Base-by-base conservation (phyloP, 2,113 vertebrate genomes). In the Malurus elegans region DNA sequence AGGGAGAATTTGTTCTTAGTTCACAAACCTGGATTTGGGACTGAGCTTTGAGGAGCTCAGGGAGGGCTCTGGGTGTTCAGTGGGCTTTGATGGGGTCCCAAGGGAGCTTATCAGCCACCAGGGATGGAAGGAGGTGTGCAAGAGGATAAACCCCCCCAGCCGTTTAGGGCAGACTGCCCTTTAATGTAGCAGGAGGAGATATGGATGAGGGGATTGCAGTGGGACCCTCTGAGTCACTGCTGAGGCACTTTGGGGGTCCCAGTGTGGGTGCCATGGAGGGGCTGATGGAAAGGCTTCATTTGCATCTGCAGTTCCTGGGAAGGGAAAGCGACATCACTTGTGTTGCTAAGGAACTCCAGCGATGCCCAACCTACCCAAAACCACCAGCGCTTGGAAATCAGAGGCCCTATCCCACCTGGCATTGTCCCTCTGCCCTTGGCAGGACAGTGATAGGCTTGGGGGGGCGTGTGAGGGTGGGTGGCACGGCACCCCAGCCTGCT, bases 291-390 rank as follows among this genome's bases (percentile, higher is more conserved):
- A 60, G 28, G 28, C 23, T 45, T 66, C 0, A 0, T 45, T 73
- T 73, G 28, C 38, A 66, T 20, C 53, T 66, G 79, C 21, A 7
- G 6, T 18, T 42, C 25, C 29, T 14, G 56, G 76, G 66, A 71
- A 62, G 12, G 21, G 34, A 75, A 51, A 64, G 34, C 3, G 2
- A 31, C 81, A 54, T 60, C 78, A 29, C 79, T 36, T 1, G 15
- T 60, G 90, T 89, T 96, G 92, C 93, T 95, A 92, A 92, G 95
- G 67, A 89, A 92, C 86, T 31, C 50, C 16, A 62, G 40, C 3
- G 2, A 69, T 45, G 8, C 50, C 76, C 73, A 57, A 20, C 57
- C 73, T 18, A 24, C 32, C 80, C 80, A 13, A 62, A 76, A 54
- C 25, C 58, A 56, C 7, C 26, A 86, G 54, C 34, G 23, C 80